phyloP scores from a whole-genome alignment of 2,888 invertebrate species.

The Calephelis perditalis region DNA sequence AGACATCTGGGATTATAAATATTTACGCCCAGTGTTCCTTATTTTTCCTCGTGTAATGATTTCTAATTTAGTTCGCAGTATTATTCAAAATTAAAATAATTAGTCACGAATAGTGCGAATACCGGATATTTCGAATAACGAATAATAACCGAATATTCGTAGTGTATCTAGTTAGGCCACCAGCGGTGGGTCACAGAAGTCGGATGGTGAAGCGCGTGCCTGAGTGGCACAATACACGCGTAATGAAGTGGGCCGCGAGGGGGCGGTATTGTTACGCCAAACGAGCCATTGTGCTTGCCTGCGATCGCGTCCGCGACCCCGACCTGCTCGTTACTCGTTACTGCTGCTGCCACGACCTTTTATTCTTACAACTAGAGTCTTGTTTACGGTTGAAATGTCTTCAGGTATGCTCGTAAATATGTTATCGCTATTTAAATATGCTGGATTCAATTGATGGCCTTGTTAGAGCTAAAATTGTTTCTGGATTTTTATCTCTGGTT shows the following conservation, averaged over 20 bases:
- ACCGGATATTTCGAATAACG: no score
- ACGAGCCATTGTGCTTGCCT: slow-evolving; percentile 61
- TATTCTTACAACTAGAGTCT: slow-evolving; percentile 28
- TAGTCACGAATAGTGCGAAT: no score
- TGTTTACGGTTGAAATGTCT: slow-evolving; percentile 14
- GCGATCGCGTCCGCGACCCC: slow-evolving; percentile 38
- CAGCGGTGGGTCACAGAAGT: slow-evolving; percentile 55
- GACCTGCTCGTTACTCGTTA: slow-evolving; percentile 56
- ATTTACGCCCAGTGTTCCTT: no score
- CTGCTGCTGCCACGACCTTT: slow-evolving; percentile 29
- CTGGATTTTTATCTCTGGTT: no score
- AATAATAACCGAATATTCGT: no score
- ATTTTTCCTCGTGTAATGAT: no score
- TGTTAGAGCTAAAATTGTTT: no score
- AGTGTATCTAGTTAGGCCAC: slow-evolving; percentile 40
- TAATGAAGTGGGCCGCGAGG: slow-evolving; percentile 75
- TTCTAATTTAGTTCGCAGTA: no score
- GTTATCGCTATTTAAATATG: background rate
- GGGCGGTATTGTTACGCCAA: slow-evolving; percentile 68
- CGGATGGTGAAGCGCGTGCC: slow-evolving; percentile 42
- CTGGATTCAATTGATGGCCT: no score
- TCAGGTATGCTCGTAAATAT: slow-evolving; percentile 3
- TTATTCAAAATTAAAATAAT: no score
- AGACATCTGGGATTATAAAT: no score
- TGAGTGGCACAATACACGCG: slow-evolving; percentile 66